These are phyloP conservation scores for Seriola rivoliana DNA, from an alignment of 2,113 vertebrate genomes.

Conservation along the genomic window DNA sequence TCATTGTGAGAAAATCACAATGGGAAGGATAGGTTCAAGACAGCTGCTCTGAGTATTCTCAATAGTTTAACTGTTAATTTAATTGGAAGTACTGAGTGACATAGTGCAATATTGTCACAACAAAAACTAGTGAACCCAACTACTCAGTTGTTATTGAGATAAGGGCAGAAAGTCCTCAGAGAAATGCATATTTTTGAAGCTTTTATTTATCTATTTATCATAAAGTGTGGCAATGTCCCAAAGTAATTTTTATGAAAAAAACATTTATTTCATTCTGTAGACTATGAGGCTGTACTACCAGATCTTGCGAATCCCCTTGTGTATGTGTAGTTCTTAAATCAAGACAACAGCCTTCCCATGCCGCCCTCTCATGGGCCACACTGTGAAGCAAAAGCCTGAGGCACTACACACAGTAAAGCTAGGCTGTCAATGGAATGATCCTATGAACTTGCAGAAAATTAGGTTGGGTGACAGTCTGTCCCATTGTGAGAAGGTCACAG, in stretches of 20 bases:
- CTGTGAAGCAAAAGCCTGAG: conserved; percentile 23
- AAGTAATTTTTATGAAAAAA: background rate
- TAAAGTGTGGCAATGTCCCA: background rate
- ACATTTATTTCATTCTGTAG: background rate
- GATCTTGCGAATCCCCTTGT: background rate
- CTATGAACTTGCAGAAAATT: conserved; percentile 44
- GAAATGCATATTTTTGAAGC: background rate
- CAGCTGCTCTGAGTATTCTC: background rate
- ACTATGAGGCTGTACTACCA: background rate
- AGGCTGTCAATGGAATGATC: conserved; percentile 42
- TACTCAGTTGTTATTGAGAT: background rate
- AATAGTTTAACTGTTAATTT: too few species aligned
- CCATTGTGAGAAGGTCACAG: conserved; percentile 41
- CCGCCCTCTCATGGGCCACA: background rate
- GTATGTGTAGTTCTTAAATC: background rate
- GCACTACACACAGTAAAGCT: conserved; percentile 8
- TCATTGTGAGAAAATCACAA: conserved; percentile 39
- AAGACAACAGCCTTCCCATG: background rate
- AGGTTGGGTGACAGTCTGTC: conserved; percentile 33
- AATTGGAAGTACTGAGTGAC: background rate
- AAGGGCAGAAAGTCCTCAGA: background rate
- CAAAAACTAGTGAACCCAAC: background rate
- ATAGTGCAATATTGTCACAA: background rate
- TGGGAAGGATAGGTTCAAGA: conserved; percentile 10
- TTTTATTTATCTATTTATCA: background rate